Evolutionary conservation across 1,140 invertebrate genomes (phyloP).

Genomic region (Semibalanus balanoides): DNA sequence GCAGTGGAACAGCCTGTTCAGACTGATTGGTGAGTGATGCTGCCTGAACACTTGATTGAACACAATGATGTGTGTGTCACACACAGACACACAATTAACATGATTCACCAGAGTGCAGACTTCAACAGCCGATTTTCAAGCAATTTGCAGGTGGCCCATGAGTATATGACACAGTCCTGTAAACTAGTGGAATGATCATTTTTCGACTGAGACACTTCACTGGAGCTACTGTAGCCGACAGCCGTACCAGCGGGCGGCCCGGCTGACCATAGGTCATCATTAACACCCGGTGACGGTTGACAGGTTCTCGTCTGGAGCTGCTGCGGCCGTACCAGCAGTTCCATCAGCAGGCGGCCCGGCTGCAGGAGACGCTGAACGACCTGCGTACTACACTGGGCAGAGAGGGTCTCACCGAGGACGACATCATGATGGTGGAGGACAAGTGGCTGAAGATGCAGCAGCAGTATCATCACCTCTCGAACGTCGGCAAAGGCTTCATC

Average conservation of each 20-base stretch:
- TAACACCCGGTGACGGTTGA: background rate
- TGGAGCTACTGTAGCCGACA: no score
- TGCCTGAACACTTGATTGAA: no score
- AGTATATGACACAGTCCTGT: no score
- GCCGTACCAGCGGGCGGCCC: no score
- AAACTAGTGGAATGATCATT: no score
- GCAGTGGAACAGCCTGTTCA: conserved; percentile 48
- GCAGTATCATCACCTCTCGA: conserved; percentile 42
- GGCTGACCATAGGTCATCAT: no score
- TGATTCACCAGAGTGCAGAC: no score
- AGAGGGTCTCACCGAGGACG: conserved; percentile 30
- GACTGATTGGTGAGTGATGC: conserved; percentile 37
- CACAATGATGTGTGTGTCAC: no score
- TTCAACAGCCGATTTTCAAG: no score
- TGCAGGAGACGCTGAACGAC: conserved; percentile 48
- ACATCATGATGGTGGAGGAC: conserved; percentile 36
- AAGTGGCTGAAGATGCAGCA: conserved; percentile 45
- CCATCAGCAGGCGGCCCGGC: conserved; percentile 48
- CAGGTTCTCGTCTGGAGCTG: background rate
- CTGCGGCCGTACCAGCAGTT: conserved; percentile 47
- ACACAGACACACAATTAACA: no score
- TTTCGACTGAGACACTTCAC: no score
- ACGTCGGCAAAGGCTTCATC: conserved; percentile 50
- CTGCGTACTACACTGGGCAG: conserved; percentile 43
- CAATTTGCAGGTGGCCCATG: no score